Evolutionary conservation across 2,113 vertebrate genomes (phyloP).

Genomic region (Myocastor coypus): DNA sequence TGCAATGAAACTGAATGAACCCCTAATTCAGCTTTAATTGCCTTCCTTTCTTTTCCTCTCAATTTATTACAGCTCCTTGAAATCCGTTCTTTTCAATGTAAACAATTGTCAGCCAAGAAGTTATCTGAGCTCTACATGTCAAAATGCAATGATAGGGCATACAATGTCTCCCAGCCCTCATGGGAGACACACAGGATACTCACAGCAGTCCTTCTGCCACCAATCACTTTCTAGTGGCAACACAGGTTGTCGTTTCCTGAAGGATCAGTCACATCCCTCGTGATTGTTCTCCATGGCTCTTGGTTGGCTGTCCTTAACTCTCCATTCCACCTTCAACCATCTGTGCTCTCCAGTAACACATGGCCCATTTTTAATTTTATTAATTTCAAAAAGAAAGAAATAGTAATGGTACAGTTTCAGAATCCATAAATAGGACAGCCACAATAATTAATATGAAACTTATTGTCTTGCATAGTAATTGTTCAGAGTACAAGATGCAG

Average conservation of each 20-base stretch:
- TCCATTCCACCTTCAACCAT: not conserved
- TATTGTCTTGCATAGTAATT: too few relatives aligned
- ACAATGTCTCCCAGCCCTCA: not conserved
- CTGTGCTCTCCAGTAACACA: not conserved
- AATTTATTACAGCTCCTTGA: not conserved
- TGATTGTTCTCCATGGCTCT: not conserved
- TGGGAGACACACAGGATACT: not conserved
- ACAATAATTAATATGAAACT: too few relatives aligned
- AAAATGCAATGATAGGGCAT: not conserved
- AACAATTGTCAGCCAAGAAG: not conserved
- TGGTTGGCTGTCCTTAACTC: not conserved
- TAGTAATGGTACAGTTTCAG: too few relatives aligned
- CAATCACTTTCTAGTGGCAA: not conserved
- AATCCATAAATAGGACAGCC: too few relatives aligned
- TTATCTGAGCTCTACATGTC: not conserved
- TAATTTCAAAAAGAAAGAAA: too few relatives aligned
- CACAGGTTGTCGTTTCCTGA: not conserved
- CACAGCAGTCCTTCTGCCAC: not conserved
- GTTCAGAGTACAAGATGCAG: too few relatives aligned
- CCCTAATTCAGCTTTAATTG: not conserved
- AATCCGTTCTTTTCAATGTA: not conserved
- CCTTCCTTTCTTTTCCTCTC: not conserved
- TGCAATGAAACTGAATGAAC: not conserved
- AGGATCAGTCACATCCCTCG: not conserved
- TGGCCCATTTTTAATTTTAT: not conserved